These are phyloP conservation scores for Andrena bicolor DNA, from an alignment of 2,888 invertebrate genomes.

Conservation along the genomic window DNA sequence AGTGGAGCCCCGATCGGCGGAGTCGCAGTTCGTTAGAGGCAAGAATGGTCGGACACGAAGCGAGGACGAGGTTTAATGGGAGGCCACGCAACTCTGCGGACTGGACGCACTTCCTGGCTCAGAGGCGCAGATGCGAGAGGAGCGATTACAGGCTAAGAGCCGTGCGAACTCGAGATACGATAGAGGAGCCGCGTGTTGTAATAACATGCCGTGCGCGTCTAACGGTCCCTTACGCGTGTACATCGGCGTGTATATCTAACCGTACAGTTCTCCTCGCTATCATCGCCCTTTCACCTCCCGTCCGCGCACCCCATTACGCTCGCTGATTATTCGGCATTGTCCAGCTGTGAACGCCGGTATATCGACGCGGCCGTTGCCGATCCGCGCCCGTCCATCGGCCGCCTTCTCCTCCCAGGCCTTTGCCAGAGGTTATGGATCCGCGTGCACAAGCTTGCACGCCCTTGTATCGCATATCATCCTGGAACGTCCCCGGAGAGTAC, in stretches of 20 bases:
- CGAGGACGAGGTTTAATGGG: slow-evolving; percentile 27
- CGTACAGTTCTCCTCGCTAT: slow-evolving; percentile 47
- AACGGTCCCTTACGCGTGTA: slow-evolving; percentile 60
- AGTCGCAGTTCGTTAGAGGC: slow-evolving; percentile 11
- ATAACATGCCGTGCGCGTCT: slow-evolving; percentile 72
- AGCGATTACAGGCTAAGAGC: slow-evolving; percentile 66
- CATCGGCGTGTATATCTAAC: slow-evolving; percentile 47
- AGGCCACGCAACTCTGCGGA: background rate
- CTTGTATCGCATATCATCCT: slow-evolving; percentile 47
- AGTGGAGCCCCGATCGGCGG: background rate
- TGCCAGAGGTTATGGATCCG: slow-evolving; percentile 34
- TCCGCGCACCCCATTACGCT: slow-evolving; percentile 72
- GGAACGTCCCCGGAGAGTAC: slow-evolving; percentile 26
- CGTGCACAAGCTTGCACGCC: slow-evolving; percentile 24
- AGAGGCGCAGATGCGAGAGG: slow-evolving; percentile 48
- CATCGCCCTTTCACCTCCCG: slow-evolving; percentile 53
- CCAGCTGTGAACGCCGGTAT: slow-evolving; percentile 73
- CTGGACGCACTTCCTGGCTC: slow-evolving; percentile 30
- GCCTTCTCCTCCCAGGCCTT: slow-evolving; percentile 45
- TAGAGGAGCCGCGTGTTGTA: slow-evolving; percentile 69
- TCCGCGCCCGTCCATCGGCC: slow-evolving; percentile 41
- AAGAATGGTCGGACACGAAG: background rate
- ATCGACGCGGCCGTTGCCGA: slow-evolving; percentile 69
- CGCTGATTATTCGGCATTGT: slow-evolving; percentile 76
- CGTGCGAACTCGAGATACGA: slow-evolving; percentile 74